Evolutionary conservation across 2,888 invertebrate species (phyloP).

Genomic region (Bugulina stolonifera): DNA sequence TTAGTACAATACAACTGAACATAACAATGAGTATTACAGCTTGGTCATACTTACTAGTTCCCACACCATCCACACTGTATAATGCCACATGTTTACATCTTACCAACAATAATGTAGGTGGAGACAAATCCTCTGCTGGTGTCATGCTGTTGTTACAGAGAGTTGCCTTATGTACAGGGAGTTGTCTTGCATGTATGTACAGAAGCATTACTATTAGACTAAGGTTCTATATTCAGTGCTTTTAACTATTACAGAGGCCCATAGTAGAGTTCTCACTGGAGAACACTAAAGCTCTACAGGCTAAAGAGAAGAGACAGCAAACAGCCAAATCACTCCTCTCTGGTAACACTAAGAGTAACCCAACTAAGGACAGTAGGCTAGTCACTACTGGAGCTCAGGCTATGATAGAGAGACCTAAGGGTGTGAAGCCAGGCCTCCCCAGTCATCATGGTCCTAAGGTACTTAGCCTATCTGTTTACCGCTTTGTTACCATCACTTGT

Average conservation of each 20-base stretch:
- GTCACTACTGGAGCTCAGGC: not conserved
- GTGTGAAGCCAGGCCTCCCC: conserved; percentile 10
- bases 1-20: too few relatives aligned
- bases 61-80: too few relatives aligned
- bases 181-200: not conserved
- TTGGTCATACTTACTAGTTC: too few relatives aligned
- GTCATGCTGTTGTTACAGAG: too few relatives aligned
- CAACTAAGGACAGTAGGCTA: not conserved
- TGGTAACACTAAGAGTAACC: not conserved
- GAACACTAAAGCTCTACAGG: conserved; percentile 22
- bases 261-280: conserved; percentile 45
- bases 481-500: too few relatives aligned
- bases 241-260: conserved; percentile 41
- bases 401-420: conserved; percentile 2
- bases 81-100: too few relatives aligned
- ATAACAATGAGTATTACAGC: too few relatives aligned
- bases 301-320: conserved; percentile 21
- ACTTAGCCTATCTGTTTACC: not conserved
- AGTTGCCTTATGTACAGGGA: not conserved
- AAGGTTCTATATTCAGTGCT: too few relatives aligned
- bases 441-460: conserved; percentile 24
- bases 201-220: not conserved
- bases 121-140: too few relatives aligned
- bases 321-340: not conserved
- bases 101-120: too few relatives aligned